These are phyloP conservation scores for Chamaetylas fuelleborni DNA, from an alignment of 2,113 vertebrate species.

Conservation along the genomic window DNA sequence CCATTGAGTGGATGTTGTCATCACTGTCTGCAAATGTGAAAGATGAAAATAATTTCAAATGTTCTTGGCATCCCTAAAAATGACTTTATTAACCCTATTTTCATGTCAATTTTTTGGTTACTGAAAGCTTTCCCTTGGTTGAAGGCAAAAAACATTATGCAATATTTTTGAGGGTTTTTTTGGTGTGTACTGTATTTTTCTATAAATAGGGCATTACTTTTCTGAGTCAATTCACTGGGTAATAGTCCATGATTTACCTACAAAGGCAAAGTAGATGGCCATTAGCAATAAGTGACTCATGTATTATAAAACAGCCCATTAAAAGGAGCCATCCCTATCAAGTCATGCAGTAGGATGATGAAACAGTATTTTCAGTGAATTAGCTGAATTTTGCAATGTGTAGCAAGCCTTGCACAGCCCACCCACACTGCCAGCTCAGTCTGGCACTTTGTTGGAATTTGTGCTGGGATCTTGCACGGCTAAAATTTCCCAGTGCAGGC, in stretches of 20 bases:
- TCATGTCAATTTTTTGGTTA: neutral
- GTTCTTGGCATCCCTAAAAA: neutral
- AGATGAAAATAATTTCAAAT: neutral
- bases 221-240: neutral
- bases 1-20: neutral
- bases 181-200: neutral
- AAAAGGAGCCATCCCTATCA: neutral
- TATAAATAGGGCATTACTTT: slow-evolving; percentile 24
- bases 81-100: neutral
- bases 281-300: slow-evolving; percentile 36
- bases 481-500: neutral
- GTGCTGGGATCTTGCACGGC: neutral
- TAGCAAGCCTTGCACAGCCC: neutral
- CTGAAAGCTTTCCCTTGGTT: neutral
- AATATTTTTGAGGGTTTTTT: neutral
- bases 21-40: slow-evolving; percentile 38
- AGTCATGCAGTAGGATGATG: neutral
- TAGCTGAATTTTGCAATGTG: neutral
- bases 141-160: neutral
- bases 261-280: slow-evolving; percentile 12
- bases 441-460: neutral
- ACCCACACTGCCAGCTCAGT: neutral
- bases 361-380: neutral
- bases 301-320: slow-evolving; percentile 19
- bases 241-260: neutral